Conservation (phyloP, 2,797 vertebrate species). For the Carduelis carduelis region DNA sequence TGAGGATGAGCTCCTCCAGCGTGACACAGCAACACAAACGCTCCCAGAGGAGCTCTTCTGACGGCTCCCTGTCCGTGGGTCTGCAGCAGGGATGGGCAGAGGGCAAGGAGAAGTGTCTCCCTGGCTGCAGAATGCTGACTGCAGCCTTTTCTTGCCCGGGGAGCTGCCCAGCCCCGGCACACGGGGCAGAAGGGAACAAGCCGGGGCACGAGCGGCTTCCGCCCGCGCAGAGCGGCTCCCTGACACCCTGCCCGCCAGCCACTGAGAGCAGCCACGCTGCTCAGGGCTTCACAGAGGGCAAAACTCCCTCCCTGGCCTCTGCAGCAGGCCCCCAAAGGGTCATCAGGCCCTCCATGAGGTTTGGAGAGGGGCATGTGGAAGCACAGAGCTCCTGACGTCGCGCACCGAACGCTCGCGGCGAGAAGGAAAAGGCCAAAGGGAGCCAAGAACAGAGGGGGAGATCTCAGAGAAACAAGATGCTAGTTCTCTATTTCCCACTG, state of each 20-base stretch:
- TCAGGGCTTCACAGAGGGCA: too few relatives aligned
- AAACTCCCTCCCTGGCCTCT: not conserved
- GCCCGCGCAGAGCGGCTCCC: not conserved
- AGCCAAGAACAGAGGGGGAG: not conserved
- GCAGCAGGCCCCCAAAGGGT: rapidly evolving
- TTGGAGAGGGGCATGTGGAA: not conserved
- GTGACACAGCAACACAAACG: rapidly evolving
- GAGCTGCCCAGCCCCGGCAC: not conserved
- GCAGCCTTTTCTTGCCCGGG: not conserved
- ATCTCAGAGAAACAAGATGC: not conserved
- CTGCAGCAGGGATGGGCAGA: not conserved
- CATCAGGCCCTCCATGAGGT: too few relatives aligned
- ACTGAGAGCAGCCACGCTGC: not conserved
- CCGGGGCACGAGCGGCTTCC: rapidly evolving
- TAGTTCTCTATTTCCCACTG: not conserved
- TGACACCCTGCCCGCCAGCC: not conserved
- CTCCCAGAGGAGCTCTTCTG: rapidly evolving
- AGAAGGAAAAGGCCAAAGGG: not conserved
- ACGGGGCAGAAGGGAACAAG: not conserved
- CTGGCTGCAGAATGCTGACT: not conserved
- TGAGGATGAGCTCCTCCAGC: not conserved
- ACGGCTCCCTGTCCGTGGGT: rapidly evolving
- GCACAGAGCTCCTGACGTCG: not conserved
- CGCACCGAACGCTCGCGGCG: not conserved
- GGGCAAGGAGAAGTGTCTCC: not conserved